Evolutionary conservation across 2,113 vertebrate genomes (phyloP).

Genomic region (Piprites chloris): DNA sequence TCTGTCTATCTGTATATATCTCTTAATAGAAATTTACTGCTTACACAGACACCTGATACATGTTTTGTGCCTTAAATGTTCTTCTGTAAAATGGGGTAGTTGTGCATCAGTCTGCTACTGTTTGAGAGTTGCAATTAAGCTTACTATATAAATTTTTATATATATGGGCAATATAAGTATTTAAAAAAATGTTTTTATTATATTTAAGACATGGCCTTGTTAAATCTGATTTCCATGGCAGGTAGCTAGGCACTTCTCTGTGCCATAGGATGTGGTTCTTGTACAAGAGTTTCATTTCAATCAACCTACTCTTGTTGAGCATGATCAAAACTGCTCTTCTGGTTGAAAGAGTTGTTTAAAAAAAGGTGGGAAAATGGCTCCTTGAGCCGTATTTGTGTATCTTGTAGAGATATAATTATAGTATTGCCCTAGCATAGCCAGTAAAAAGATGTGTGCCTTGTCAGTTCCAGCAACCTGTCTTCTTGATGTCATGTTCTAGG

Average conservation of each 20-base stretch:
- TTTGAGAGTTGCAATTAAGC: background rate
- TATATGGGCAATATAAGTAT: background rate
- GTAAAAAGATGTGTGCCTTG: background rate
- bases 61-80: background rate
- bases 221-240: background rate
- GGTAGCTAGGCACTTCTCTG: background rate
- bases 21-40: background rate
- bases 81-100: background rate
- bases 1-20: background rate
- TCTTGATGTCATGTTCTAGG: background rate
- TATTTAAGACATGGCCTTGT: background rate
- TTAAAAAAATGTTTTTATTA: background rate
- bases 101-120: background rate
- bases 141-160: background rate
- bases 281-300: background rate
- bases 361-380: background rate
- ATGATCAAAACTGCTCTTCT: background rate
- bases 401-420: background rate
- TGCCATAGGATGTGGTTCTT: background rate
- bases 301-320: background rate
- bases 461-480: background rate
- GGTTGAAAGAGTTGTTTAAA: background rate
- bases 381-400: background rate
- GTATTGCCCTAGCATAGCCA: background rate
- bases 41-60: background rate